These are phyloP conservation scores for Brachionus angularis DNA, from an alignment of 1,140 invertebrate species.

Conservation along the genomic window DNA sequence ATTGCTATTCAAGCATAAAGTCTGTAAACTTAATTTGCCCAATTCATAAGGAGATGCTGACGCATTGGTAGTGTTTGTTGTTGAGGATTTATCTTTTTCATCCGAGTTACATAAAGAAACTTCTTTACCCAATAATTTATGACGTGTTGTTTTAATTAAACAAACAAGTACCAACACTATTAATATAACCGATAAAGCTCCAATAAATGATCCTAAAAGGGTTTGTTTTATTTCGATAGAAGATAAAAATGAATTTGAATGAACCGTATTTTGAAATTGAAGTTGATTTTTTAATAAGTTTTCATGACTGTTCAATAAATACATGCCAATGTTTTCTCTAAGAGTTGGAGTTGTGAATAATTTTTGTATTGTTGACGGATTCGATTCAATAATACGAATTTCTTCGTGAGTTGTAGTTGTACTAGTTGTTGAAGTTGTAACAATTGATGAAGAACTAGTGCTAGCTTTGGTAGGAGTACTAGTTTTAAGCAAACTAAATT, in stretches of 20 bases:
- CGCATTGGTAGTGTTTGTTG: slow-evolving; percentile 1
- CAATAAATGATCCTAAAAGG: slow-evolving; percentile 25
- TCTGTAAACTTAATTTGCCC: slow-evolving; percentile 24
- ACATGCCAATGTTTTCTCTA: not conserved
- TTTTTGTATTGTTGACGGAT: not conserved
- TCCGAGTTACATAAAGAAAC: slow-evolving; percentile 8
- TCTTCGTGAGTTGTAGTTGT: not conserved
- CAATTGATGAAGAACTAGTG: not conserved
- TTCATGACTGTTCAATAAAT: not conserved
- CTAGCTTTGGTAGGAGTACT: not conserved
- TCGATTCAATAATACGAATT: slow-evolving; percentile 1
- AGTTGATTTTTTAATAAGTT: not conserved
- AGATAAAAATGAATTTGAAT: not conserved
- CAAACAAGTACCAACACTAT: not conserved
- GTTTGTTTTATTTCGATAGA: slow-evolving; percentile 23
- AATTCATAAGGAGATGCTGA: slow-evolving; percentile 23
- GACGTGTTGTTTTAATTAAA: slow-evolving; percentile 4
- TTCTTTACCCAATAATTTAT: slow-evolving; percentile 4
- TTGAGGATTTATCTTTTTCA: slow-evolving; percentile 23
- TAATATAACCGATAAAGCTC: not conserved
- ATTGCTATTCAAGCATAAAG: slow-evolving; percentile 19
- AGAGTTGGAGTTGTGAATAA: not conserved
- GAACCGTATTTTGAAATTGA: not conserved
- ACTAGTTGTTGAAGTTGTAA: not conserved
- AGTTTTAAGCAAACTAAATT: not conserved